A percentile compares a stretch with the other conserved stretches of the same genome.
These are phyloP conservation scores for Ommatoiulus sabulosus DNA, from an alignment of 2,888 invertebrate species.

Conservation along the genomic window DNA sequence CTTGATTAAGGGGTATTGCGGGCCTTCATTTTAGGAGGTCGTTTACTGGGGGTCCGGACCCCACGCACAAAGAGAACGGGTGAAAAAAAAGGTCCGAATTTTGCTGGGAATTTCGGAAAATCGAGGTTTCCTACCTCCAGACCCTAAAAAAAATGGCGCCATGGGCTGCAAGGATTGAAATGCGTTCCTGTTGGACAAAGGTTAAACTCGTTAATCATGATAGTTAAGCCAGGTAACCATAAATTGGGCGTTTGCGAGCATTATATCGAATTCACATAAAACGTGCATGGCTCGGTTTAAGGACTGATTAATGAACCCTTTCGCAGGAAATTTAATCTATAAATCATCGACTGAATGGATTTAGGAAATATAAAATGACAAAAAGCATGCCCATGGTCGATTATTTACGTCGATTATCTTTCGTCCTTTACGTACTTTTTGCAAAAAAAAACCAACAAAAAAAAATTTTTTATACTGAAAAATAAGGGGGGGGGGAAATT, in stretches of 20 bases:
- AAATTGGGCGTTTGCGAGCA: neutral
- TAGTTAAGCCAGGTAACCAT: neutral
- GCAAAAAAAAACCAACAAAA: neutral
- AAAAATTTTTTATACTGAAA: neutral
- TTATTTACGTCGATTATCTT: neutral
- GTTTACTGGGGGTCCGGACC: neutral
- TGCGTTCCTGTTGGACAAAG: neutral
- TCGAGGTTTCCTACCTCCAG: neutral
- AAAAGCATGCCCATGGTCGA: neutral
- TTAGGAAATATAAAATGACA: neutral
- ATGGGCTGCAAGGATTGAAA: neutral
- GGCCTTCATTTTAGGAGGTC: neutral
- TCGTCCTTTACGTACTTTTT: neutral
- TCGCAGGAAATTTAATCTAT: constrained; percentile 17
- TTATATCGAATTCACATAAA: neutral
- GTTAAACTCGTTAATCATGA: neutral
- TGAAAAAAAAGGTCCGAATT: constrained; percentile 4
- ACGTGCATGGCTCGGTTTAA: neutral
- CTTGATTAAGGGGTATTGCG: constrained; percentile 10
- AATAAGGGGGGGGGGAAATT: neutral
- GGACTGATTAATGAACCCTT: constrained; percentile 4
- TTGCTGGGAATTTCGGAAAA: neutral
- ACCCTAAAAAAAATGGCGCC: neutral
- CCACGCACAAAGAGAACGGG: neutral
- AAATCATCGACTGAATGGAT: constrained; percentile 30